Evolutionary conservation across 1,140 invertebrate genomes (phyloP).

Genomic region (Drosophila ercepeae): DNA sequence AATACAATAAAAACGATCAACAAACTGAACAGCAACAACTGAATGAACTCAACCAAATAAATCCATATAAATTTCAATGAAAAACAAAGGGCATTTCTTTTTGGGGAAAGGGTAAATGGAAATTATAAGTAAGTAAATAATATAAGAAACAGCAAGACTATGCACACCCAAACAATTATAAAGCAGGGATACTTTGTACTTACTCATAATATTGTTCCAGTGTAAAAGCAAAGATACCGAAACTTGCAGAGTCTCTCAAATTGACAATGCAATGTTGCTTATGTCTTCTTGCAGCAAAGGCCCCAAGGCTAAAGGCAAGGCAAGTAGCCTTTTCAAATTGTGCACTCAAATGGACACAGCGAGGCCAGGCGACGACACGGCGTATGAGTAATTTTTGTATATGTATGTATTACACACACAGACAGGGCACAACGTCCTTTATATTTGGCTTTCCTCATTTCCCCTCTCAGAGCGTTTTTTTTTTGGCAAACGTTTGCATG

Average conservation of each 20-base stretch:
- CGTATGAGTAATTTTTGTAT: conserved; percentile 58
- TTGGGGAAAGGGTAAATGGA: no score
- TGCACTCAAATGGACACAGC: conserved; percentile 74
- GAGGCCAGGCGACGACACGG: conserved; percentile 52
- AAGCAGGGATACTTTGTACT: no score
- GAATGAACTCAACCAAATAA: conserved; percentile 64
- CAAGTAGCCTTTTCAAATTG: conserved; percentile 78
- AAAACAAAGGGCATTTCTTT: conserved; percentile 16
- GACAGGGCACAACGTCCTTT: conserved; percentile 38
- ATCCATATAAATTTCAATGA: conserved; percentile 70
- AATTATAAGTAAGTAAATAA: no score
- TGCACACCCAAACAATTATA: no score
- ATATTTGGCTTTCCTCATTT: conserved; percentile 49
- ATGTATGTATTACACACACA: conserved; percentile 15
- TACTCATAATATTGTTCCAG: conserved; percentile 7
- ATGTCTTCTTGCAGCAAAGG: conserved; percentile 23
- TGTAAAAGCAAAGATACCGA: conserved; percentile 12
- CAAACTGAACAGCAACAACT: conserved; percentile 62
- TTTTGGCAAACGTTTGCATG: conserved; percentile 69
- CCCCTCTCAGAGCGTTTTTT: conserved; percentile 13
- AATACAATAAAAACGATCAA: conserved; percentile 62
- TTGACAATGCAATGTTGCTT: conserved; percentile 50
- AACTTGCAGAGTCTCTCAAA: conserved; percentile 7
- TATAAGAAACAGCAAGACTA: no score
- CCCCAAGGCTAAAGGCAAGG: conserved; percentile 59